Conservation (phyloP, 2,113 vertebrate genomes). For the Phoxinus phoxinus region DNA sequence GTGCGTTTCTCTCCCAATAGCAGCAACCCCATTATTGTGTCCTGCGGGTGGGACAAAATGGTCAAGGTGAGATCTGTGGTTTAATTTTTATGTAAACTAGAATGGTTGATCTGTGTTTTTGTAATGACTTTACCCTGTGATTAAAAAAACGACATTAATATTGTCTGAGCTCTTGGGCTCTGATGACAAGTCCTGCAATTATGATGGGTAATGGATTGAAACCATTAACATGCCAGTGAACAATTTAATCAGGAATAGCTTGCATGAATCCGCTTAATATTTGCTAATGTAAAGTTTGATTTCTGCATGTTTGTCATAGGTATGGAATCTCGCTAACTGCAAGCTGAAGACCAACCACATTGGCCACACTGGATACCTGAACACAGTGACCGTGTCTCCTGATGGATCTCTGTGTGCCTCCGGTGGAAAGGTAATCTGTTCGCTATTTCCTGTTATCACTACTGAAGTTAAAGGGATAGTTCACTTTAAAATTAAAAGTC, state of each 20-base stretch:
- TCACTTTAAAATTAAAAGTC: too few relatives aligned
- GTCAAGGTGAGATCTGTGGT: constrained; percentile 83
- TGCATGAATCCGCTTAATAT: too few relatives aligned
- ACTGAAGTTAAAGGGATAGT: too few relatives aligned
- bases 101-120: not conserved
- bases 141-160: constrained; percentile 56
- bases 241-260: not conserved
- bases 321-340: constrained; percentile 98
- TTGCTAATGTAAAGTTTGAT: not conserved
- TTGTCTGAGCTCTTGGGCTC: constrained; percentile 53
- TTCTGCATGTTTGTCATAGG: constrained; percentile 69
- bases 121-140: constrained; percentile 55
- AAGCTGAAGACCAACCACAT: constrained; percentile 99
- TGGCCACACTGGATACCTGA: constrained; percentile 92
- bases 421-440: constrained; percentile 85
- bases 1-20: constrained; percentile 97
- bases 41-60: constrained; percentile 96
- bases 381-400: constrained; percentile 93
- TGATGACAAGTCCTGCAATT: constrained; percentile 61
- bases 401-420: constrained; percentile 97
- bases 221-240: not conserved
- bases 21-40: constrained; percentile 98
- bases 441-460: not conserved
- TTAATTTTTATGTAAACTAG: not conserved
- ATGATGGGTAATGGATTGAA: constrained; percentile 56